Percentiles rank a stretch among this genome's conserved stretches.
phyloP scores from a whole-genome alignment of 2,113 vertebrate genomes.

The Perca fluviatilis region DNA sequence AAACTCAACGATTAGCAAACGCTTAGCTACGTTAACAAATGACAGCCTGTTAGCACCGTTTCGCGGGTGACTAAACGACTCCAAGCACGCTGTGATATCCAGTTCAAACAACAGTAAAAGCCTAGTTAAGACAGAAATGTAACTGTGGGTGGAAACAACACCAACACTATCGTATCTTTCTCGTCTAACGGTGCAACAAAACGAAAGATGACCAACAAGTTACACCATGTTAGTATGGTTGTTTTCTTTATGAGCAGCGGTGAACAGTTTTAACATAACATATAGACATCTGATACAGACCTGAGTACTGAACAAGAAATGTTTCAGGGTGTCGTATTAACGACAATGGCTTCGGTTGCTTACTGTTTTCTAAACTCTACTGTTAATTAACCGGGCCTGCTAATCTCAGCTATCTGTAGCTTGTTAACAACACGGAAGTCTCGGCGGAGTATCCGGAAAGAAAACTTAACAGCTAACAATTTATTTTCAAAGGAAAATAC shows the following conservation, averaged over 20 bases:
- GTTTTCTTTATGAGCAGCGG: neutral
- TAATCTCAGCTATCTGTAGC: neutral
- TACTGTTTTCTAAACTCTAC: neutral
- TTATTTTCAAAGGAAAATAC: slow-evolving; percentile 35
- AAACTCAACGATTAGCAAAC: neutral
- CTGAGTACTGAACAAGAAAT: neutral
- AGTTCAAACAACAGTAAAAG: neutral
- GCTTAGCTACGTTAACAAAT: neutral
- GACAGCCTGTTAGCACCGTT: neutral
- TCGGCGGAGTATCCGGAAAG: slow-evolving; percentile 27
- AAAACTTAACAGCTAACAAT: neutral
- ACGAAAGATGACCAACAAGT: slow-evolving; percentile 16
- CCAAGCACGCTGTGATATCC: neutral
- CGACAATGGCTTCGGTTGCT: neutral
- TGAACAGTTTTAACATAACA: neutral
- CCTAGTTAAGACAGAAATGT: neutral
- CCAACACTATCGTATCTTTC: neutral
- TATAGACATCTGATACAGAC: slow-evolving; percentile 11
- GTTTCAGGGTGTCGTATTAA: neutral
- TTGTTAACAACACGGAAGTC: slow-evolving; percentile 60
- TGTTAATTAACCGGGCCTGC: neutral
- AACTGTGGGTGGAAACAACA: neutral
- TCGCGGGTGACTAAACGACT: neutral
- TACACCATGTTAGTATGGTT: slow-evolving; percentile 2
- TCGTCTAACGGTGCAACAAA: slow-evolving; percentile 14